These are phyloP conservation scores for Synaphobranchus kaupii DNA, from an alignment of 2,797 vertebrate species.

Conservation along the genomic window DNA sequence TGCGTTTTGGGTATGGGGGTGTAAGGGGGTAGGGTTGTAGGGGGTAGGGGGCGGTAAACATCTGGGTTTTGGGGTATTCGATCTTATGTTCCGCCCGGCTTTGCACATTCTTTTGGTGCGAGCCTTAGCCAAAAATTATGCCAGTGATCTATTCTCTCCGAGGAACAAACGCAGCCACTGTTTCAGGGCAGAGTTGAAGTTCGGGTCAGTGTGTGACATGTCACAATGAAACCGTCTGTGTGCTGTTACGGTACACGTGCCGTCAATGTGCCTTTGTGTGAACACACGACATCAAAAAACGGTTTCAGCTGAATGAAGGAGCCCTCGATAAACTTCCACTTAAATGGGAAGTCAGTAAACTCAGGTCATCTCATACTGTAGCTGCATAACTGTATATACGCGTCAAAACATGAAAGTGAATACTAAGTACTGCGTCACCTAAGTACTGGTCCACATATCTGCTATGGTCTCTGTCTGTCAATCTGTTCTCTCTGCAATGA, in stretches of 20 bases:
- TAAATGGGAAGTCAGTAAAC: background rate
- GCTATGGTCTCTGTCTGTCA: background rate
- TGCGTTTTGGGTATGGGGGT: slow-evolving; percentile 35
- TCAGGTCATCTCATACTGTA: background rate
- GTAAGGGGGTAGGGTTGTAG: background rate
- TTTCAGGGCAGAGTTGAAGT: slow-evolving; percentile 49
- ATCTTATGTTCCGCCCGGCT: slow-evolving; percentile 55
- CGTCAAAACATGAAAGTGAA: background rate
- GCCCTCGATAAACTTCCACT: slow-evolving; percentile 5
- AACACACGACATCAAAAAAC: background rate
- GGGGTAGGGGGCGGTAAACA: slow-evolving; percentile 50
- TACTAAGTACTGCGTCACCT: background rate
- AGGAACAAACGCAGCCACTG: slow-evolving; percentile 51
- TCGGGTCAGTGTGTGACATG: slow-evolving; percentile 48
- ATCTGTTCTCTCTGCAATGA: background rate
- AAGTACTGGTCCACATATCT: background rate
- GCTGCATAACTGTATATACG: background rate
- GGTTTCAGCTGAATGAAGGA: background rate
- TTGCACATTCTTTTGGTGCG: slow-evolving; percentile 53
- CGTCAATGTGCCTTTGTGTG: background rate
- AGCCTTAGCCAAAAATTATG: slow-evolving; percentile 52
- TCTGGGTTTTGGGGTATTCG: slow-evolving; percentile 49
- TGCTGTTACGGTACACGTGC: slow-evolving; percentile 43
- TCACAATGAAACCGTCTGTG: slow-evolving; percentile 44
- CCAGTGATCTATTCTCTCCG: slow-evolving; percentile 55